Conservation (phyloP, 2,888 invertebrate species). For the Euzetes globulus region DNA sequence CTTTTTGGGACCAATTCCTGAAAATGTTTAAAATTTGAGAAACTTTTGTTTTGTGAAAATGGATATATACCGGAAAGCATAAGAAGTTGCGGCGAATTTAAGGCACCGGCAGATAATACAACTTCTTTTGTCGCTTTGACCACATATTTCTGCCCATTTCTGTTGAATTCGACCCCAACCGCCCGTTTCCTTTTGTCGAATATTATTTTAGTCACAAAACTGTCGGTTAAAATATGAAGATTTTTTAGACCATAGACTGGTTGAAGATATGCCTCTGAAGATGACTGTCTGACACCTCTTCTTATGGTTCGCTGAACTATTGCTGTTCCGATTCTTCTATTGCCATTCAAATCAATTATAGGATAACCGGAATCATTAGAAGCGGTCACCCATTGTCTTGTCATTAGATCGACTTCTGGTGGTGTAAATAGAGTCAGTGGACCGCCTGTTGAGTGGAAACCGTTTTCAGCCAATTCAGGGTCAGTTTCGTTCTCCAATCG, state of each 20-base stretch:
- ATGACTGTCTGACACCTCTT: constrained; percentile 16
- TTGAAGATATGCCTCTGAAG: not conserved
- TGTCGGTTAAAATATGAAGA: constrained; percentile 19
- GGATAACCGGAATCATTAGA: constrained; percentile 15
- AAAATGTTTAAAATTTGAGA: too few species aligned
- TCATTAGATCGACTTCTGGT: not conserved
- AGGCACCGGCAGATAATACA: constrained; percentile 77
- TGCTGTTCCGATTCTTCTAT: not conserved
- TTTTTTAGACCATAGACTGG: not conserved
- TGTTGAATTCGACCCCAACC: constrained; percentile 70
- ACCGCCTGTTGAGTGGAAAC: not conserved
- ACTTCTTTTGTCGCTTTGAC: constrained; percentile 75
- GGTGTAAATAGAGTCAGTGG: not conserved
- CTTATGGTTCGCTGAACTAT: not conserved
- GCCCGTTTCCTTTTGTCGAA: constrained; percentile 60
- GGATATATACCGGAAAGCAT: constrained; percentile 90
- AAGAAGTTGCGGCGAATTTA: constrained; percentile 85
- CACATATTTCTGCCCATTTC: constrained; percentile 62
- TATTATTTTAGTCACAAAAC: constrained; percentile 14
- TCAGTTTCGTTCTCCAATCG: constrained; percentile 23
- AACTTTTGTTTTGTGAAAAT: too few species aligned
- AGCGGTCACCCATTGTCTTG: not conserved
- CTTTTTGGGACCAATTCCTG: constrained; percentile 58
- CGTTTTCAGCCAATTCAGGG: not conserved
- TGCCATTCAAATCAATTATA: constrained; percentile 1